Base-by-base conservation (phyloP, 2,888 invertebrate species). In the Cephus rjabovi region DNA sequence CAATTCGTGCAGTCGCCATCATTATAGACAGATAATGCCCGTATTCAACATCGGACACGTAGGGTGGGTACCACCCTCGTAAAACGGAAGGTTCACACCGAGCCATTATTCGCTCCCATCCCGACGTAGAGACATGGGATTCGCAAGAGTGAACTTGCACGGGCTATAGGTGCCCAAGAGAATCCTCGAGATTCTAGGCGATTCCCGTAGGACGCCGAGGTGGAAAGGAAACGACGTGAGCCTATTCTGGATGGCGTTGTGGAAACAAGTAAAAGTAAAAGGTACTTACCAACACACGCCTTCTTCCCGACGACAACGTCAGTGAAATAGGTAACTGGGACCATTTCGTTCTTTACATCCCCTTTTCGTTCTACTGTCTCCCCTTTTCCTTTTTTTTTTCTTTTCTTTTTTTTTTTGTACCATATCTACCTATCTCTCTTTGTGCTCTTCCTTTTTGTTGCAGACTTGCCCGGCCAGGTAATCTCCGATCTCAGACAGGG, bases 1-100 rank as follows among this genome's bases (percentile, higher is more conserved):
- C 89, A 87, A 88, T 89, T 89, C 87, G 85, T 87, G 86, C 87
- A 84, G 86, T 83, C 83, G 86, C 85, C 86, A 81, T 87, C 85
- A 87, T 87, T 88, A 86, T 83, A 78, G 83, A 82, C 84, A 86
- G 87, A 88, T 89, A 87, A 87, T 86, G 82, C 87, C 85, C 83
- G 82, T 83, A 84, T 84, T 74, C 80, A 77, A 84, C 84, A 79
- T 78, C 73, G 83, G 82, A 79, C 83, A 83, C 85, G 86, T 87
- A 85, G 86, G 80, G 81, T 81, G 77, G 75, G 75, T 70, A 76
- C 79, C 80, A 83, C 83, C 79, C 81, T 81, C 83, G 78, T 84
- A 83, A 84, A 85, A 83, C 81, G 75, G 78, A 78, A 82, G 82
- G 82, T 77, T 79, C 77, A 77, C 77, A 76, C 75, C 79, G 82